Evolutionary conservation across 2,888 invertebrate genomes (phyloP).

Genomic region (Acrobasis repandana): DNA sequence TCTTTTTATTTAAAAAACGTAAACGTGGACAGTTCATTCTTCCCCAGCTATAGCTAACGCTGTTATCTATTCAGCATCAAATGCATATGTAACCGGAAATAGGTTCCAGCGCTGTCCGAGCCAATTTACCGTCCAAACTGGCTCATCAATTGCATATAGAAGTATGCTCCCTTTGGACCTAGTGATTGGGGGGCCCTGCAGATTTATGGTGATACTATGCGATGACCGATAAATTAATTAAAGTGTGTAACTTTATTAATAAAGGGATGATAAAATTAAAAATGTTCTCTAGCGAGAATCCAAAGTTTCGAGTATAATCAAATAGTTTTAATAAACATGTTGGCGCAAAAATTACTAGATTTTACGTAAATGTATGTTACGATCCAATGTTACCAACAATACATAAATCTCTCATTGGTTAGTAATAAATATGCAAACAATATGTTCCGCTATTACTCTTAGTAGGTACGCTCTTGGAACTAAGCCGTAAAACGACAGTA

Average conservation of each 20-base stretch:
- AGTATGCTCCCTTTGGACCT: neutral
- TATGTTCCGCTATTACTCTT: too few relatives aligned
- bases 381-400: too few relatives aligned
- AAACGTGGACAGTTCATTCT: neutral
- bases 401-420: too few relatives aligned
- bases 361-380: too few relatives aligned
- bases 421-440: too few relatives aligned
- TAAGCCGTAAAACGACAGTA: too few relatives aligned
- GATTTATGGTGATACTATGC: neutral
- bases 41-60: conserved; percentile 11
- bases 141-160: conserved; percentile 17
- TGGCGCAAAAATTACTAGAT: too few relatives aligned
- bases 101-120: conserved; percentile 14
- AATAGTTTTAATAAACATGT: neutral
- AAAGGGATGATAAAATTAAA: too few relatives aligned
- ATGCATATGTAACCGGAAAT: conserved; percentile 23
- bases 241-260: too few relatives aligned
- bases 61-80: conserved; percentile 23
- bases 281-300: too few relatives aligned
- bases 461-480: too few relatives aligned
- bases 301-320: neutral
- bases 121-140: conserved; percentile 20
- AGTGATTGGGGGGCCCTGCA: neutral
- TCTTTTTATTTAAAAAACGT: too few relatives aligned
- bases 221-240: neutral